Percentiles rank a stretch among this genome's conserved stretches.
These are phyloP conservation scores for Spodoptera frugiperda DNA, from an alignment of 1,140 invertebrate species.

Conservation along the genomic window DNA sequence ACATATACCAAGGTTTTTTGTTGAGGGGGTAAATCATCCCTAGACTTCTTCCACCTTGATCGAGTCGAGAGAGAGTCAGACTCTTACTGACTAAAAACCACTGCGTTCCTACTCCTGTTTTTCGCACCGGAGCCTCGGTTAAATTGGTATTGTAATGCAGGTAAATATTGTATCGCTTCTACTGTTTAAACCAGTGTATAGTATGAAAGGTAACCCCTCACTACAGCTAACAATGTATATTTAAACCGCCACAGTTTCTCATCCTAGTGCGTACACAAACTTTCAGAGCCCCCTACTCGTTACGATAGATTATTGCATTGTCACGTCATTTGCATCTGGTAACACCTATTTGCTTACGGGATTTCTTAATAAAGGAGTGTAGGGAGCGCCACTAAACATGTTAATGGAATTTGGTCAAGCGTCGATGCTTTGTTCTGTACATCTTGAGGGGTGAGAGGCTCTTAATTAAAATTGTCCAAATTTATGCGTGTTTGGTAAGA, in stretches of 20 bases:
- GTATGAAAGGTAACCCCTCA: no score
- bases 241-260: background rate
- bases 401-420: slow-evolving; percentile 33
- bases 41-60: no score
- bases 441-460: background rate
- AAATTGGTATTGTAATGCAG: no score
- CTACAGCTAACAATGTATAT: no score
- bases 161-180: no score
- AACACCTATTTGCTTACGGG: slow-evolving; percentile 49
- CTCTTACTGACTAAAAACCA: no score
- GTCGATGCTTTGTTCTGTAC: background rate
- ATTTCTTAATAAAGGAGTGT: slow-evolving; percentile 41
- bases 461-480: slow-evolving; percentile 13
- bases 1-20: no score
- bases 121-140: no score
- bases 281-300: slow-evolving; percentile 36
- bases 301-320: slow-evolving; percentile 66
- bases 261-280: slow-evolving; percentile 44
- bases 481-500: background rate
- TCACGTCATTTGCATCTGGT: slow-evolving; percentile 67
- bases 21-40: no score
- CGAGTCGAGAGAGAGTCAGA: no score
- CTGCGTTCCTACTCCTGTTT: no score
- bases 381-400: slow-evolving; percentile 3
- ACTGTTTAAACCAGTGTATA: no score